Evolutionary conservation across 2,113 vertebrate genomes (phyloP), one percentile per base, ranked within the genome.

Genomic region (Gopherus evgoodei): DNA sequence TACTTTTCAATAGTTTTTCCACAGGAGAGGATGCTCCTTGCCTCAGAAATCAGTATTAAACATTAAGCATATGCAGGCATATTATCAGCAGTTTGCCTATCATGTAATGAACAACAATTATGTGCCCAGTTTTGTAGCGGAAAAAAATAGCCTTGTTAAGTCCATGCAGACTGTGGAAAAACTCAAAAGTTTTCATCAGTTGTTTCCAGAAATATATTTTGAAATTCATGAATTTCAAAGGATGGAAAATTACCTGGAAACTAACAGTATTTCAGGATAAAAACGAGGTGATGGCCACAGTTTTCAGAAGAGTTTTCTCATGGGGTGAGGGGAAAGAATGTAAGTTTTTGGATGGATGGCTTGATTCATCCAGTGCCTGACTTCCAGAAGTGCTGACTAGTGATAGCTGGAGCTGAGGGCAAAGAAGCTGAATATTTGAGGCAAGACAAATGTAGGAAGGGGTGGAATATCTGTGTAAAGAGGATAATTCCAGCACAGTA

Each of bases 291-390:
- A 76, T 65, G 13, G 83, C 11, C 3, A 85, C 11, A 17, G 11
- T 80, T 93, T 94, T 75, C 11, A 83, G 47, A 94, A 84, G 5
- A 75, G 11, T 76, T 91, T 7, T 84, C 90, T 94, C 81, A 92
- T 94, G 59, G 52, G 56, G 13, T 14, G 59, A 8, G 8, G 21
- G 54, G 59, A 13, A 65, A 65, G 57, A 59, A 29, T 5, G 5
- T 62, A 62, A 31, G 12, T 7, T 62, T 59, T 31, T 16, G n/a
- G 4, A 8, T 86, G 83, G 75, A 8, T 5, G 84, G 79, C 93
- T 93, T 91, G 24, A 87, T 54, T 86, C 14, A 85, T 3, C 38
- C 78, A 75, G 22, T 78, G 90, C 83, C 72, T 83, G 57, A 38
- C 59, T 2, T 81, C 53, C 83, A 88, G 79, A 62, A 19, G 31